phyloP scores from a whole-genome alignment of 2,888 invertebrate genomes.

The Caradrina kadenii region DNA sequence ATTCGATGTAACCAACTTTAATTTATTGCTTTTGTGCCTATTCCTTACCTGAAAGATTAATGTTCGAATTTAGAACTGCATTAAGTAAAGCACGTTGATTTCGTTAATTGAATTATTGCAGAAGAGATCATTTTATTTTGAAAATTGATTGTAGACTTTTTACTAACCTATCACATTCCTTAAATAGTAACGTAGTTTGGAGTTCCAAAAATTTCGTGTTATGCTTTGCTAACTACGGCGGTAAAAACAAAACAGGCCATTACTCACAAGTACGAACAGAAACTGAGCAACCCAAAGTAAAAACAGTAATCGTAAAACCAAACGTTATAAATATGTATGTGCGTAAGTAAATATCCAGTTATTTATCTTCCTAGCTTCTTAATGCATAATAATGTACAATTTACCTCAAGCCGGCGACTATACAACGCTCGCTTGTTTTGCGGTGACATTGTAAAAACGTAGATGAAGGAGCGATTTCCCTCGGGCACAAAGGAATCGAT shows the following conservation, averaged over 20 bases:
- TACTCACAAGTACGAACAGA: constrained; percentile 28
- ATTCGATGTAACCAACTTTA: constrained; percentile 66
- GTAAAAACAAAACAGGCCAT: constrained; percentile 26
- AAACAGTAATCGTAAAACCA: constrained; percentile 44
- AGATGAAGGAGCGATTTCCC: constrained; percentile 79
- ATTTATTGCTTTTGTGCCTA: constrained; percentile 60
- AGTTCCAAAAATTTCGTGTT: background rate
- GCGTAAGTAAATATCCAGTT: constrained; percentile 60
- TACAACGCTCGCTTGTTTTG: constrained; percentile 70
- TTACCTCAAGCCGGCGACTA: constrained; percentile 41
- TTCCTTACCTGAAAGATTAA: constrained; percentile 64
- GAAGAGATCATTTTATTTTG: background rate
- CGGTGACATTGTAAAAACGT: constrained; percentile 77
- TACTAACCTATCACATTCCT: too few species aligned
- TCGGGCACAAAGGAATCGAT: constrained; percentile 82
- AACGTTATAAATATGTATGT: constrained; percentile 56
- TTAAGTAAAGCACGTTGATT: constrained; percentile 44
- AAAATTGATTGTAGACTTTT: too few species aligned
- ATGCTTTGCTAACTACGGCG: background rate
- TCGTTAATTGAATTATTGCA: constrained; percentile 16
- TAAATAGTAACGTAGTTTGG: too few species aligned
- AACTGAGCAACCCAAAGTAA: constrained; percentile 19
- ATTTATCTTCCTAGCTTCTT: constrained; percentile 55
- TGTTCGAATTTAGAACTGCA: constrained; percentile 59
- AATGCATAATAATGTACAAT: constrained; percentile 65